Conservation (phyloP, 1,140 invertebrate species). For the Rhysida immarginata region DNA sequence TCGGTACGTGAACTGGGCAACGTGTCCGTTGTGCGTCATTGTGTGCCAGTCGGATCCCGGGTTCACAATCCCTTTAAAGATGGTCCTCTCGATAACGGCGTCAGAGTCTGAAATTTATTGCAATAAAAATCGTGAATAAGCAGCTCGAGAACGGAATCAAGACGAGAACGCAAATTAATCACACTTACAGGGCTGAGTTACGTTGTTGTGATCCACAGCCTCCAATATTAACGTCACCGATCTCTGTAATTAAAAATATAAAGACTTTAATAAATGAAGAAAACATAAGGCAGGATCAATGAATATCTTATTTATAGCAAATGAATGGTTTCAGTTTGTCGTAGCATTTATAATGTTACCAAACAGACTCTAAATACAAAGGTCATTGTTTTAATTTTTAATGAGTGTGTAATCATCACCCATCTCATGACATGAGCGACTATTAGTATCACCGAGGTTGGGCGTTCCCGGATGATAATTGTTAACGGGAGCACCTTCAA, state of each 20-base stretch:
- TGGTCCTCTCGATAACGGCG: conserved; percentile 67
- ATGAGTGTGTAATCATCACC: too few species aligned
- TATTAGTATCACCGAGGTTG: too few species aligned
- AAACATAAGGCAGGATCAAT: too few species aligned
- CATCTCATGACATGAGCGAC: too few species aligned
- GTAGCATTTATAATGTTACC: too few species aligned
- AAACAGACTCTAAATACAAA: too few species aligned
- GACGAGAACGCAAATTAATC: background rate
- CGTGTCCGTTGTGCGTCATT: conserved; percentile 45
- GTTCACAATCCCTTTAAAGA: conserved; percentile 74
- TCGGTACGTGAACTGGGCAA: conserved; percentile 30
- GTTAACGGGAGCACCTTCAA: too few species aligned
- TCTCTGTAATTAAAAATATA: conserved; percentile 45
- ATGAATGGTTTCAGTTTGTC: too few species aligned
- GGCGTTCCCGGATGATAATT: too few species aligned
- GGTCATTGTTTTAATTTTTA: too few species aligned
- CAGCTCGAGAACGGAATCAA: background rate
- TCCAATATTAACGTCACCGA: conserved; percentile 81
- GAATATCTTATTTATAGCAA: too few species aligned
- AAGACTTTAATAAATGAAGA: too few species aligned
- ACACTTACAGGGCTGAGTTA: conserved; percentile 45
- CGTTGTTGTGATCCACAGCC: conserved; percentile 64
- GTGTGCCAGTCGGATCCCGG: conserved; percentile 81
- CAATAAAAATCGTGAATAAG: background rate
- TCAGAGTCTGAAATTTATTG: conserved; percentile 41